Evolutionary conservation across 2,113 vertebrate species (phyloP), one percentile per base, ranked within the genome.

Genomic region (Mus pahari): DNA sequence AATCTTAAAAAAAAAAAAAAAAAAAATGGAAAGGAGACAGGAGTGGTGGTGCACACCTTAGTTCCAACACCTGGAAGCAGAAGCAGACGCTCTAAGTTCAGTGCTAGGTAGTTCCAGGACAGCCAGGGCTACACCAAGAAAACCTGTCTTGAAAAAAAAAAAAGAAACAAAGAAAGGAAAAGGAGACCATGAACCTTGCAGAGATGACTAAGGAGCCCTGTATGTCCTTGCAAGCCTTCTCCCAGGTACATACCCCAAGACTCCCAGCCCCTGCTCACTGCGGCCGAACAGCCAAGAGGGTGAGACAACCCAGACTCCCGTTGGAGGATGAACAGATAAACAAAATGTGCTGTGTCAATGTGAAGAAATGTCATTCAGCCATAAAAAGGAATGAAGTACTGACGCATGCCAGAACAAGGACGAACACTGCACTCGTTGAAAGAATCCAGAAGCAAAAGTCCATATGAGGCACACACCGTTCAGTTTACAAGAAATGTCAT

Each of bases 351-450:
- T 13, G 13, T 17, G 5, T 66, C 4, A 22, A n/a, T 3, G n/a
- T 7, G 1, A 22, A 4, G 12, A 36, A 31, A 20, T 42, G 16
- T 26, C 6, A 48, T 11, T 48, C 53, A 53, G 60, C 88, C 62
- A 14, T 13, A 28, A 28, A 48, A 58, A 90, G 39, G 20, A 39
- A 39, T 20, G 3, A 64, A 22, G 75, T 66, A 2, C 36, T 22
- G 22, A 60, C 0, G 3, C 39, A 4, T 0, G 12, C 55, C 5
- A 11, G 77, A 55, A 42, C 17, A 1, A 5, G 33, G 55, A 20
- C 5, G 50, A 70, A 7, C 39, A 60, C 3, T 0, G 10, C 0
- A 6, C 7, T 12, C 0, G 0, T 19, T 50, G 55, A 92, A 16
- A 74, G 74, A 48, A 24, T 53, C 74, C 79, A 70, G 92, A 74